These are phyloP conservation scores for Morus bassanus DNA, from an alignment of 2,797 vertebrate species.

Conservation along the genomic window DNA sequence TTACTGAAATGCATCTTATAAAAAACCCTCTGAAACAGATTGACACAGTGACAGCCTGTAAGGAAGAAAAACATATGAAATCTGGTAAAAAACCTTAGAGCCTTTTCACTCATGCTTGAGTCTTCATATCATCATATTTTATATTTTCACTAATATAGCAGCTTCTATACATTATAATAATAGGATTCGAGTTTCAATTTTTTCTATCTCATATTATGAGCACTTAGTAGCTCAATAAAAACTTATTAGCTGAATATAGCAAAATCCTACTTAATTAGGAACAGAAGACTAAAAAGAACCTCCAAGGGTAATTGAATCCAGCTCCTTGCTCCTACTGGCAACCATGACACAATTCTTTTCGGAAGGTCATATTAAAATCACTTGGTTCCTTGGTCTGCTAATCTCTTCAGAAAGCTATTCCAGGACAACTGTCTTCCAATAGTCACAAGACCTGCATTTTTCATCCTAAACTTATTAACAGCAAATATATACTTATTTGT, in stretches of 20 bases:
- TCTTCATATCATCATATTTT: not conserved
- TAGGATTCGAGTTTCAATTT: not conserved
- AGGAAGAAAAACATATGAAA: not conserved
- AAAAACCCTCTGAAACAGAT: not conserved
- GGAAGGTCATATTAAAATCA: conserved; percentile 42
- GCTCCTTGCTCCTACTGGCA: conserved; percentile 1
- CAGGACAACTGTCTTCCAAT: not conserved
- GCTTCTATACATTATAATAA: not conserved
- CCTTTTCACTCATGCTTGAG: not conserved
- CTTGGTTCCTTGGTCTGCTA: not conserved
- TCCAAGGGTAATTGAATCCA: conserved; percentile 39
- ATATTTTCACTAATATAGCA: not conserved
- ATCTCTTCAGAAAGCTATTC: not conserved
- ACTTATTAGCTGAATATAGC: not conserved
- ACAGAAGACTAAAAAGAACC: not conserved
- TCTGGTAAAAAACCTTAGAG: not conserved
- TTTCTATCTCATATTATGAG: not conserved
- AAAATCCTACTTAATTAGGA: conserved; percentile 34
- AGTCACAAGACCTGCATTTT: not conserved
- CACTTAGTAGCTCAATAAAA: not conserved
- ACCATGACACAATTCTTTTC: not conserved
- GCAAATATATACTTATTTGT: not conserved
- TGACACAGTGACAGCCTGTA: not conserved
- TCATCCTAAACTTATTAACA: not conserved
- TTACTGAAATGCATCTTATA: conserved; percentile 49